phyloP scores from a whole-genome alignment of 1,140 invertebrate species.

The Drosophila grimshawi region DNA sequence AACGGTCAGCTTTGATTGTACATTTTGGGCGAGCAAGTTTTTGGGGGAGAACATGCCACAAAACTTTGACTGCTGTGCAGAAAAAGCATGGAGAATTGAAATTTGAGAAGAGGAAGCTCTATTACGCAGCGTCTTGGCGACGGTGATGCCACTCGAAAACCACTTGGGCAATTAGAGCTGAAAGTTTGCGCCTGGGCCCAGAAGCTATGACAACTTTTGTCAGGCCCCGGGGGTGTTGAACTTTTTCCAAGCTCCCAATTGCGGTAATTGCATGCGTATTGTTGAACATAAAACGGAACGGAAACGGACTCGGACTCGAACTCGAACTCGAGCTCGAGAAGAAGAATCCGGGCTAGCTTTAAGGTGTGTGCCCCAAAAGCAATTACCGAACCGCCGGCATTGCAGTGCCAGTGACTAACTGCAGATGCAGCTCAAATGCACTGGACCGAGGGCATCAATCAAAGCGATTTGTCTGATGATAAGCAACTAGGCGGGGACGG shows the following conservation, averaged over 20 bases:
- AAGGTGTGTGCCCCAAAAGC: slow-evolving; percentile 49
- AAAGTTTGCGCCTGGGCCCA: slow-evolving; percentile 67
- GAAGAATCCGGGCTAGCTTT: slow-evolving; percentile 23
- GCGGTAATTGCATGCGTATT: slow-evolving; percentile 81
- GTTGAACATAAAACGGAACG: slow-evolving; percentile 43
- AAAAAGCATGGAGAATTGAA: background rate
- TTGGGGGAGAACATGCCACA: slow-evolving; percentile 5
- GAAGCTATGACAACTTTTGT: slow-evolving; percentile 72
- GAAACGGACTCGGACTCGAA: too few relatives aligned
- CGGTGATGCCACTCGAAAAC: slow-evolving; percentile 70
- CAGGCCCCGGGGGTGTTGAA: slow-evolving; percentile 60
- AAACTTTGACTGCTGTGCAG: slow-evolving; percentile 41
- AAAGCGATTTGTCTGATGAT: slow-evolving; percentile 52
- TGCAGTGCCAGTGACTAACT: slow-evolving; percentile 32
- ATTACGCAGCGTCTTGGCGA: slow-evolving; percentile 65
- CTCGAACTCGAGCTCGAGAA: background rate
- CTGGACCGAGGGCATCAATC: slow-evolving; percentile 46
- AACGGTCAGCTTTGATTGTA: slow-evolving; percentile 79
- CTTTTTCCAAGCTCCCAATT: slow-evolving; percentile 54
- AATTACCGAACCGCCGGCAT: slow-evolving; percentile 42
- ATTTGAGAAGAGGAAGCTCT: slow-evolving; percentile 37
- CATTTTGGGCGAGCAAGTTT: slow-evolving; percentile 57
- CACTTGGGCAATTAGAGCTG: slow-evolving; percentile 78
- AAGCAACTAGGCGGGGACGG: background rate
- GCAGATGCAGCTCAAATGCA: slow-evolving; percentile 48